phyloP scores from a whole-genome alignment of 2,888 invertebrate species.

The Pheosia tremula region DNA sequence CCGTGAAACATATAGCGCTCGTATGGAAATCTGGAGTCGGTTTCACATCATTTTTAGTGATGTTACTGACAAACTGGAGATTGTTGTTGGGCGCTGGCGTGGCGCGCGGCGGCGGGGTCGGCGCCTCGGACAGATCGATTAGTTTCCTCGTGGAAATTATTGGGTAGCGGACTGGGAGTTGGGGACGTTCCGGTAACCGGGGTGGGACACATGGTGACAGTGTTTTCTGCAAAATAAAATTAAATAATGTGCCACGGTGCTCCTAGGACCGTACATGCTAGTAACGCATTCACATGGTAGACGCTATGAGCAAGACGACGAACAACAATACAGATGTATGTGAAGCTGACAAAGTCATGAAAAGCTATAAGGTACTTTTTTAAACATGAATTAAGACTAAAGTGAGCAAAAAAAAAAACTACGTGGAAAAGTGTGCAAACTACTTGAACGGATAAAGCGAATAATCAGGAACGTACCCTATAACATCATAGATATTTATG shows the following conservation, averaged over 20 bases:
- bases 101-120: constrained; percentile 71
- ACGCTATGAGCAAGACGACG: constrained; percentile 40
- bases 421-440: constrained; percentile 11
- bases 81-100: constrained; percentile 53
- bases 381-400: constrained; percentile 11
- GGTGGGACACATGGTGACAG: constrained; percentile 75
- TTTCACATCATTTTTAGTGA: constrained; percentile 65
- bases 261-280: constrained; percentile 68
- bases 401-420: constrained; percentile 1
- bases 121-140: constrained; percentile 75
- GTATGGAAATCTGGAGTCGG: constrained; percentile 67
- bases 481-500: constrained; percentile 21
- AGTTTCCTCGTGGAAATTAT: constrained; percentile 76
- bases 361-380: constrained; percentile 25
- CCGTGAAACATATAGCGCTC: constrained; percentile 77
- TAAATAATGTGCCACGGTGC: constrained; percentile 77
- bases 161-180: constrained; percentile 72
- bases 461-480: constrained; percentile 27
- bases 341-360: constrained; percentile 23
- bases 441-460: constrained; percentile 8
- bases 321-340: constrained; percentile 34
- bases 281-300: constrained; percentile 51
- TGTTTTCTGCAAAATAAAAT: constrained; percentile 81
- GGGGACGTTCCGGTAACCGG: constrained; percentile 78
- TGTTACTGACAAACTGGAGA: constrained; percentile 73